Base-by-base conservation (phyloP, 2,113 vertebrate genomes). In the Butastur rufipennis region DNA sequence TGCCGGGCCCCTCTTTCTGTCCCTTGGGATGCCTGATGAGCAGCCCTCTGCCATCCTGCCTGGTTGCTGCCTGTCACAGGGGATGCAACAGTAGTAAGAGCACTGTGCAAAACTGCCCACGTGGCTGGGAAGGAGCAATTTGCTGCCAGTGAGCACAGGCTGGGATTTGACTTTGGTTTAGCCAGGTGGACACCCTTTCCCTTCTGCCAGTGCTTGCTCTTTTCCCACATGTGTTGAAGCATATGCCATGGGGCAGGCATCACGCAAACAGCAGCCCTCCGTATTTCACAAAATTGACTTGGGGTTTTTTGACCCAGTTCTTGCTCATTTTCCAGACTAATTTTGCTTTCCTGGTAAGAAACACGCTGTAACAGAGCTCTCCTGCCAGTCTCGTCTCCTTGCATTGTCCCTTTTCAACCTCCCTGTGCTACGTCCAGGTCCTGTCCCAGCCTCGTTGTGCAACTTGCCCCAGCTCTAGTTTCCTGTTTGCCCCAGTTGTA, bases 21-120 rank as follows among this genome's bases (percentile, higher is more conserved):
- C n/a, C 10, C 25, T 78, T 1, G 1, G 29, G 4, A 6, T 65
- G 29, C 22, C 36, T 48, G 13, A 9, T 0, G 1, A 45, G 15
- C 59, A 67, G 26, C 59, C 7, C 18, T 48, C 52, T 61, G 32
- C 65, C 45, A 11, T 53, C 38, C 65, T 32, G 19, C 43, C 43
- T 34, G 19, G 6, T 18, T 2, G 0, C 21, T 50, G 26, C 11
- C 11, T 5, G 9, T 70, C 48, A 21, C 16, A 42, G 32, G 50
- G 32, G 1, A 26, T 27, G 7, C n/a, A 25, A 6, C 5, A 34
- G 22, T 10, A 25, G 2, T 13, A 22, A 65, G 22, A 45, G 25
- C 59, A 20, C 27, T 70, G 16, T 68, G 32, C 17, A 31, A 63
- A 59, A 5, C 31, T 92, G 34, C 9, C 23, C 14, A 4, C 0